A percentile compares a stretch with the other conserved stretches of the same genome.
These are phyloP conservation scores for Plumapathes pennacea DNA, from an alignment of 92 coral and sea anemone species.

Conservation along the genomic window DNA sequence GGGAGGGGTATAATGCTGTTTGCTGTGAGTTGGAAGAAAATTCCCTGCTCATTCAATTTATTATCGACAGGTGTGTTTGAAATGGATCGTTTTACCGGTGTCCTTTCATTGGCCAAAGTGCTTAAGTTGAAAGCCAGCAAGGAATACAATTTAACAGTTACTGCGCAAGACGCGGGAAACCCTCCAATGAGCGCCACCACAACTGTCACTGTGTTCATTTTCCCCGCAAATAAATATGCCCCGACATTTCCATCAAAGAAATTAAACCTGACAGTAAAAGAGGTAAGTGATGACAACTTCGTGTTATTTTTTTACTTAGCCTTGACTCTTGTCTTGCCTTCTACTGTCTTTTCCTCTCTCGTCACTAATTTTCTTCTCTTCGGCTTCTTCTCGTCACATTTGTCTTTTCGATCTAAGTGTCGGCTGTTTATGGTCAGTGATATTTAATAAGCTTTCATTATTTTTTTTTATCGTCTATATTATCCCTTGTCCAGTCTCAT, in stretches of 20 bases:
- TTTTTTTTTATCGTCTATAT: constrained; percentile 1
- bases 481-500: background rate
- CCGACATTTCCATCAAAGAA: constrained; percentile 35
- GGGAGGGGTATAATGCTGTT: background rate
- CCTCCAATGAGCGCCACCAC: constrained; percentile 42
- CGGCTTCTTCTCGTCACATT: background rate
- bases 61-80: constrained; percentile 7
- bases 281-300: constrained; percentile 40
- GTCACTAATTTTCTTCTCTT: no score
- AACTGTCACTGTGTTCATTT: constrained; percentile 38
- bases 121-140: constrained; percentile 16
- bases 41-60: background rate
- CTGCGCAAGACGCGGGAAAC: constrained; percentile 51
- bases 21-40: background rate
- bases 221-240: constrained; percentile 18
- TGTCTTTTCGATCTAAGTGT: background rate
- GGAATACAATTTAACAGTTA: constrained; percentile 23
- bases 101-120: constrained; percentile 18
- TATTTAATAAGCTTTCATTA: background rate
- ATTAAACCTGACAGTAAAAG: constrained; percentile 35
- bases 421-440: background rate
- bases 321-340: no score
- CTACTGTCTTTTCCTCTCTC: no score
- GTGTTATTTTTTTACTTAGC: no score
- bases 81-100: constrained; percentile 2